Percentiles rank a stretch among this genome's conserved stretches.
Evolutionary conservation across 2,888 invertebrate species (phyloP).

Genomic region (Diogma glabrata): DNA sequence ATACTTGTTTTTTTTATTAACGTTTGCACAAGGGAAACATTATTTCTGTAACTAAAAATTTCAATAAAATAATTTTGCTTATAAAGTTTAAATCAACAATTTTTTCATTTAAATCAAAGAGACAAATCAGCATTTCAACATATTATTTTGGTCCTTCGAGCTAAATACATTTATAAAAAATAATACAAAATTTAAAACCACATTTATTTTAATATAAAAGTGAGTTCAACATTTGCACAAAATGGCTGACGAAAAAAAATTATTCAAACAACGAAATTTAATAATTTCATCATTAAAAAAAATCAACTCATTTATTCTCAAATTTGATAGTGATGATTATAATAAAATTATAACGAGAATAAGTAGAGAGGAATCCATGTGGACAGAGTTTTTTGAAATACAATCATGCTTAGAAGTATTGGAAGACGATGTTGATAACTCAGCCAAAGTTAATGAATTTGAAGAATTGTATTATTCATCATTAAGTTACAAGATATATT

Average conservation of each 20-base stretch:
- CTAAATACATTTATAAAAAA: neutral
- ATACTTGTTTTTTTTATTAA: no score
- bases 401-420: neutral
- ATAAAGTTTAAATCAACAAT: no score
- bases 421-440: neutral
- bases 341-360: neutral
- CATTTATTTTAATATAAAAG: neutral
- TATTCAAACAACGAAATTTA: neutral
- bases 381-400: neutral
- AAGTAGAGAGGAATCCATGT: neutral
- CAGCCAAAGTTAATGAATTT: neutral
- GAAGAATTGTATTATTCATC: neutral
- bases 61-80: no score
- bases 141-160: constrained; percentile 4
- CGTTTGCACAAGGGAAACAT: no score
- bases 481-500: no score
- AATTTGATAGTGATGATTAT: neutral
- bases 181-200: neutral
- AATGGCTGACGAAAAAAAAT: neutral
- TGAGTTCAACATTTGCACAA: neutral
- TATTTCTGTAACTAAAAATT: no score
- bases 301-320: neutral
- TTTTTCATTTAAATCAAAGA: no score
- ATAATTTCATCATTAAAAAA: neutral
- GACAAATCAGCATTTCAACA: neutral